Evolutionary conservation across 2,888 invertebrate species (phyloP).

Genomic region (Aleiodes leptofemur): DNA sequence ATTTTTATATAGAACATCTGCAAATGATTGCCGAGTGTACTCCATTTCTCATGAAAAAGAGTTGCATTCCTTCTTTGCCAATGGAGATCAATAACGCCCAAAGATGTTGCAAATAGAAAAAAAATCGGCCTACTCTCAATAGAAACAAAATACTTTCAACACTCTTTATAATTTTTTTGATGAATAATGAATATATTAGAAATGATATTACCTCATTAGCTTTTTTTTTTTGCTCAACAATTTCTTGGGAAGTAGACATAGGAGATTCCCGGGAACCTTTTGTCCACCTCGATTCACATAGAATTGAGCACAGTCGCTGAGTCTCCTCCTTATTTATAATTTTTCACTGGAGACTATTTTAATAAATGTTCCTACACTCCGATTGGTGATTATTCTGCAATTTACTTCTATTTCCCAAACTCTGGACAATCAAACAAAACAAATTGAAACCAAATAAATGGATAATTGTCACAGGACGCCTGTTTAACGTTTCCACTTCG

Average conservation of each 20-base stretch:
- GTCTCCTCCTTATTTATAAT: slow-evolving; percentile 1
- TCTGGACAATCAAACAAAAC: neutral
- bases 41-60: slow-evolving; percentile 11
- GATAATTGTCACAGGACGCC: slow-evolving; percentile 14
- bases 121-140: neutral
- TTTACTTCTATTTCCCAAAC: neutral
- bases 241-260: slow-evolving; percentile 38
- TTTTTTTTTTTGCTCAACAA: slow-evolving; percentile 5
- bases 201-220: slow-evolving; percentile 17
- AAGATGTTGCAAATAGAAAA: neutral
- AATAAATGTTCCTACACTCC: too few relatives aligned
- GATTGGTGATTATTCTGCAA: too few relatives aligned
- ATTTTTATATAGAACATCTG: neutral
- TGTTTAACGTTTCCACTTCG: slow-evolving; percentile 15
- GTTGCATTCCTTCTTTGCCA: neutral
- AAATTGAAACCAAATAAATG: neutral
- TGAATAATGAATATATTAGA: slow-evolving; percentile 1
- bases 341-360: neutral
- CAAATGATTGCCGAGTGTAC: neutral
- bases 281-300: slow-evolving; percentile 44
- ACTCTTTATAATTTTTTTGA: neutral
- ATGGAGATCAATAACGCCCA: slow-evolving; percentile 19
- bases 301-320: slow-evolving; percentile 42
- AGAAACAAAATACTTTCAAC: neutral
- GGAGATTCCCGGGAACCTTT: slow-evolving; percentile 42